A percentile compares a stretch with the other conserved stretches of the same genome.
phyloP scores from a whole-genome alignment of 2,888 invertebrate genomes.

The Odontomyia ornata region DNA sequence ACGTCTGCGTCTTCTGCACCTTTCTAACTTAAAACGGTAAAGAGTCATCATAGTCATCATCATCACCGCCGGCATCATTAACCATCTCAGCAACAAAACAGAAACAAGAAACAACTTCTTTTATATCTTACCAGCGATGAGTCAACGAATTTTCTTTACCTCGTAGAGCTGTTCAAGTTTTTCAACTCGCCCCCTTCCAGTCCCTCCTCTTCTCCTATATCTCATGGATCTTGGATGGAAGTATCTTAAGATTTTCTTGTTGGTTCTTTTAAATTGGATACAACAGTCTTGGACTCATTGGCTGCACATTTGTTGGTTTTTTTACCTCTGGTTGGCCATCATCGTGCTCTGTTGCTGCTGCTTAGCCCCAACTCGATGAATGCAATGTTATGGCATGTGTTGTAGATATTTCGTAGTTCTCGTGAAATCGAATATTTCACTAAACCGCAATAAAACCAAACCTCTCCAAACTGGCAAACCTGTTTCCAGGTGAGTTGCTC shows the following conservation, averaged over 20 bases:
- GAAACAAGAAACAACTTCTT: slow-evolving; percentile 2
- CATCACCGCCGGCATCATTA: not conserved
- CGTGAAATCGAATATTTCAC: slow-evolving; percentile 39
- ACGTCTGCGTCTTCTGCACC: too few species aligned
- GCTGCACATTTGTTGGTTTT: too few species aligned
- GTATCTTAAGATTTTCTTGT: not conserved
- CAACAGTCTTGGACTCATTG: too few species aligned
- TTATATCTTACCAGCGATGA: slow-evolving; percentile 1
- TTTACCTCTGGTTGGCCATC: too few species aligned
- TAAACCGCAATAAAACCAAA: slow-evolving; percentile 38
- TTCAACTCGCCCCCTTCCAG: not conserved
- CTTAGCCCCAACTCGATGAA: too few species aligned
- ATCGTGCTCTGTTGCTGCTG: too few species aligned
- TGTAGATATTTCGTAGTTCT: slow-evolving; percentile 19
- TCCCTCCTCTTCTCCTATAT: too few species aligned
- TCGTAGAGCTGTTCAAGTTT: not conserved
- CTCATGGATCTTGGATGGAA: not conserved
- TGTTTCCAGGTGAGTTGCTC: slow-evolving; percentile 41
- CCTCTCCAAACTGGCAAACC: slow-evolving; percentile 9
- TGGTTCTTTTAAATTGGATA: not conserved
- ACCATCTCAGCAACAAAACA: not conserved
- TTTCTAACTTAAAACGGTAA: not conserved
- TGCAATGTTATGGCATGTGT: not conserved
- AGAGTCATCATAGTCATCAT: not conserved
- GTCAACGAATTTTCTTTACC: slow-evolving; percentile 16